These are phyloP conservation scores for Aplidium turbinatum DNA, from an alignment of 23 tunicate genomes.

Conservation along the genomic window DNA sequence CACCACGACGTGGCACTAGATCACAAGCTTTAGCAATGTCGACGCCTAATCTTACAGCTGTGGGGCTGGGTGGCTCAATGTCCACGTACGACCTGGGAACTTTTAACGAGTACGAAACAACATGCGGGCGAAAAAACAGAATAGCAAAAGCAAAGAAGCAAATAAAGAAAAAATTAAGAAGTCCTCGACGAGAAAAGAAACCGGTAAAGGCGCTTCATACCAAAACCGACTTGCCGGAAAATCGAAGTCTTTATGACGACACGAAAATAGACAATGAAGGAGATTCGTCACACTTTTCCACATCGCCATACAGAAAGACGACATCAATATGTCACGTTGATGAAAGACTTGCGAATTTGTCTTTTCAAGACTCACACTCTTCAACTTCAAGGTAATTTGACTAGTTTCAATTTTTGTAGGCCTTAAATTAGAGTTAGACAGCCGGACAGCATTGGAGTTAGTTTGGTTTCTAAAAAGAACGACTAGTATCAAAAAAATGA, in stretches of 20 bases:
- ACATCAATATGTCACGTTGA: no score
- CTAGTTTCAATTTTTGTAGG: no score
- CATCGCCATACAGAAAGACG: no score
- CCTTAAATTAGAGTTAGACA: no score
- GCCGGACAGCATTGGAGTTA: no score
- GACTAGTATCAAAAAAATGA: no score
- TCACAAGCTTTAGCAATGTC: constrained; percentile 29
- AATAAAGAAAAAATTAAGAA: constrained; percentile 27
- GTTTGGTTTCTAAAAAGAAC: no score
- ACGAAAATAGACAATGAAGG: constrained; percentile 29
- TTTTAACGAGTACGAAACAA: not conserved
- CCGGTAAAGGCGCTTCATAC: not conserved
- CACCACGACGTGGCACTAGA: not conserved
- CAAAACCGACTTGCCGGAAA: not conserved
- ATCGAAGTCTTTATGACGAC: constrained; percentile 46
- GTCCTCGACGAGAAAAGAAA: constrained; percentile 25
- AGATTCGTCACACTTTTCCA: not conserved
- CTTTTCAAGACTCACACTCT: no score
- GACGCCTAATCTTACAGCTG: constrained; percentile 35
- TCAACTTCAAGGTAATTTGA: no score
- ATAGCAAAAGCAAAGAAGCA: constrained; percentile 20
- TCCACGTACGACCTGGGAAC: not conserved
- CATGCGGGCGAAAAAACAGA: not conserved
- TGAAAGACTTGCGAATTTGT: no score
- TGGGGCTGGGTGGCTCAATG: not conserved